Base-by-base conservation (phyloP, 2,888 invertebrate genomes). In the Agapostemon virescens region DNA sequence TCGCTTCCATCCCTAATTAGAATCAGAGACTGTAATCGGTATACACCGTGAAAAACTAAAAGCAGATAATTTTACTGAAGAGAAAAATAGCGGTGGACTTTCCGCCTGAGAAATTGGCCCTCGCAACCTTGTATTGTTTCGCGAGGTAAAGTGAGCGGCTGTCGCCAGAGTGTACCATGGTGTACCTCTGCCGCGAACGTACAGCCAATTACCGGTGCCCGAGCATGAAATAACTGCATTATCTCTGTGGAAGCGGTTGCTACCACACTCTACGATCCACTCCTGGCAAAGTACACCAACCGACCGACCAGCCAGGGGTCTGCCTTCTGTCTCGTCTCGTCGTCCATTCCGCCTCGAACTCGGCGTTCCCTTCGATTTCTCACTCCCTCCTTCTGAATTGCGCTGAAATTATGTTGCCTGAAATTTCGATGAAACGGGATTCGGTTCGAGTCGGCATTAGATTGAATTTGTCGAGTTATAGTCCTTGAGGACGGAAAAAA, bases 191-290 rank as follows among this genome's bases (percentile, higher is more conserved):
- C 85, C 83, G 84, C 84, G 88, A 88, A 87, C 83, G 88, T 90
- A 89, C 89, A 90, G 90, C 91, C 92, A 91, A 92, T 92, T 92
- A 92, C 91, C 89, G 91, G 90, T 91, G 87, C 89, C 90, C 87
- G 89, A 89, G 91, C 89, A 91, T 90, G 90, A 91, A 91, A 91
- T 91, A 92, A 92, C 92, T 90, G 89, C 90, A 91, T 91, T 91
- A 91, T 91, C 91, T 91, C 88, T 87, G 88, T 89, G 90, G 90
- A 90, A 90, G 89, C 89, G 88, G 89, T 90, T 87, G 88, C 90
- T 87, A 86, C 85, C 85, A 81, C 86, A 87, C 89, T 82, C 72
- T 81, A 70, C 72, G 72, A 64, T 74, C 78, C 80, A 61, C 72
- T 68, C 72, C 52, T 74, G 75, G 82, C 77, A 77, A 83, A 84